A percentile compares a stretch with the other conserved stretches of the same genome.
Evolutionary conservation across 2,888 invertebrate species (phyloP).

Genomic region (Nomada flava): DNA sequence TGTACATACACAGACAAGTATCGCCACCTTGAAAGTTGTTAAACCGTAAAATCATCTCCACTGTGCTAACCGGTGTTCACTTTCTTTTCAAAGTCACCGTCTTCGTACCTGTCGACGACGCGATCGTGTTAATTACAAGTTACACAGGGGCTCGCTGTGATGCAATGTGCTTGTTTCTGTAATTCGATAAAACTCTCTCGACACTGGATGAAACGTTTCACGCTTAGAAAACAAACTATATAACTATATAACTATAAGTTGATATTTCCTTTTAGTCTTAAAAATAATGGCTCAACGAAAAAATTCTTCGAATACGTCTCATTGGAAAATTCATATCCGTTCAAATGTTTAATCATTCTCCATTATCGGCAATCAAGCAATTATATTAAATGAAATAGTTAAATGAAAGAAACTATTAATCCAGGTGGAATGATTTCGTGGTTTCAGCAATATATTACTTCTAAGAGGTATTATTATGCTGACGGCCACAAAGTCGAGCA

Average conservation of each 20-base stretch:
- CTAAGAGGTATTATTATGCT: neutral
- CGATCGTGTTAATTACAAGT: slow-evolving; percentile 9
- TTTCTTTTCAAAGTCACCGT: slow-evolving; percentile 34
- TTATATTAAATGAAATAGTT: too few relatives aligned
- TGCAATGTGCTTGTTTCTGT: neutral
- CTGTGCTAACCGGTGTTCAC: neutral
- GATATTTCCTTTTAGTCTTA: too few relatives aligned
- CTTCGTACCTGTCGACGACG: neutral
- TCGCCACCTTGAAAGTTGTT: slow-evolving; percentile 55
- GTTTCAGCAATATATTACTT: neutral
- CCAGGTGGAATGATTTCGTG: neutral
- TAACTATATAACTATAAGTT: too few relatives aligned
- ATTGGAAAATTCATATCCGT: too few relatives aligned
- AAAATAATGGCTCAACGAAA: too few relatives aligned
- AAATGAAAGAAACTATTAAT: neutral
- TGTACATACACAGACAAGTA: neutral
- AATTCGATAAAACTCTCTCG: neutral
- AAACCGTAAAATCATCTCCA: slow-evolving; percentile 27
- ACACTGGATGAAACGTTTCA: too few relatives aligned
- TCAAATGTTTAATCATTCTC: too few relatives aligned
- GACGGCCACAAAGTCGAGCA: neutral
- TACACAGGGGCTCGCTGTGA: slow-evolving; percentile 17
- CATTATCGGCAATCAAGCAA: too few relatives aligned
- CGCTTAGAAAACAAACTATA: too few relatives aligned
- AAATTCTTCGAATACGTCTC: too few relatives aligned